Evolutionary conservation across 2,113 vertebrate species (phyloP).

Genomic region (Phrynosoma blainvillii): DNA sequence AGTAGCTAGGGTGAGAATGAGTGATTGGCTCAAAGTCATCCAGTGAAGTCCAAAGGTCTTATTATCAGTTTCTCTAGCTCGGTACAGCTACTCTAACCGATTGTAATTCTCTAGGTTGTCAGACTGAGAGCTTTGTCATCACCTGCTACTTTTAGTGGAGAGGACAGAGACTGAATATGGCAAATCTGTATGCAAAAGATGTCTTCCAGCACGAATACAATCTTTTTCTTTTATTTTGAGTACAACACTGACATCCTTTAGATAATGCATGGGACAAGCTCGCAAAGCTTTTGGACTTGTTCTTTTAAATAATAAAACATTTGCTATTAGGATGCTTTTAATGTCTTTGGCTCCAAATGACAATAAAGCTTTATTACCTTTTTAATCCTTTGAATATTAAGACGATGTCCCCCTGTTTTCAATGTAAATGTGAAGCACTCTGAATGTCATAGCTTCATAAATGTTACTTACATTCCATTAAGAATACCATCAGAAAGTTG

Average conservation of each 20-base stretch:
- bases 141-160: background rate
- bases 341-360: slow-evolving; percentile 11
- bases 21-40: too few species aligned
- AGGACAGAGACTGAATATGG: background rate
- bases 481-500: background rate
- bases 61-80: background rate
- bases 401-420: background rate
- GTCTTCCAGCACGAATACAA: background rate
- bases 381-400: slow-evolving; percentile 39
- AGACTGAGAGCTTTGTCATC: background rate
- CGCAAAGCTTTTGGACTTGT: background rate
- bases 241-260: background rate
- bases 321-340: background rate
- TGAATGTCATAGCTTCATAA: slow-evolving; percentile 15
- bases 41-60: too few species aligned
- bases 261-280: background rate
- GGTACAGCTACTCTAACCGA: background rate
- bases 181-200: background rate
- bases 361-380: slow-evolving; percentile 31
- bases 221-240: background rate
- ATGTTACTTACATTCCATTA: background rate
- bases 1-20: too few species aligned
- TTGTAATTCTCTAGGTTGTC: background rate
- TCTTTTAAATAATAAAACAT: slow-evolving; percentile 3
- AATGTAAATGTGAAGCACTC: slow-evolving; percentile 8